A percentile compares a stretch with the other conserved stretches of the same genome.
Evolutionary conservation across 1,140 invertebrate species (phyloP).

Genomic region (Caenorhabditis tropicalis): DNA sequence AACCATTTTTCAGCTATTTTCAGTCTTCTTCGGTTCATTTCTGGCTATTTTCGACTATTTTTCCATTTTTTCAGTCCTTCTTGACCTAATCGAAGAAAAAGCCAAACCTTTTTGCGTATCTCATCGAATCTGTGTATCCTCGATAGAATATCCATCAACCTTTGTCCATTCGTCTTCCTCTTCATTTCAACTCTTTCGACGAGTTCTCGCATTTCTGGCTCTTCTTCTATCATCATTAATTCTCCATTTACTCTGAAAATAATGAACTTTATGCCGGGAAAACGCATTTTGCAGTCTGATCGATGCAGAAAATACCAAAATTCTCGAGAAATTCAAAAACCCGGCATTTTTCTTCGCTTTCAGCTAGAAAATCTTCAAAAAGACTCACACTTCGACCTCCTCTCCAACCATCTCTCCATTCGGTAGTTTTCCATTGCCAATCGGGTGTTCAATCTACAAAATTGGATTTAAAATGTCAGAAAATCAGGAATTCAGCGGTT

Average conservation of each 20-base stretch:
- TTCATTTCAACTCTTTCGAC: neutral
- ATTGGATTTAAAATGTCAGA: neutral
- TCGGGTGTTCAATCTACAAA: neutral
- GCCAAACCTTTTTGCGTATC: neutral
- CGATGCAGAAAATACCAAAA: neutral
- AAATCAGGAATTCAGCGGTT: neutral
- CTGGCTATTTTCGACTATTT: neutral
- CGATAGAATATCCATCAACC: neutral
- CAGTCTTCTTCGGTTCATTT: neutral
- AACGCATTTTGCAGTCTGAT: neutral
- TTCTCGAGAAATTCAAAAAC: neutral
- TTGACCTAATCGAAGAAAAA: no score
- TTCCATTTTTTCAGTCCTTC: neutral
- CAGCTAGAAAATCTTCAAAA: neutral
- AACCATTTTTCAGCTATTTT: neutral
- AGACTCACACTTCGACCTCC: neutral
- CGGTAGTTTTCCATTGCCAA: neutral
- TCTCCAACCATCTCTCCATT: neutral
- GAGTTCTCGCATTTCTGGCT: neutral
- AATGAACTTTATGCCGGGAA: neutral
- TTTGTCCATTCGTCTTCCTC: neutral
- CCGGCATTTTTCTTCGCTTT: no score
- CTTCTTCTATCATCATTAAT: neutral
- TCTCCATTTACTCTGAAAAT: conserved; percentile 7
- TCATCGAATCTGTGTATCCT: neutral